Base-by-base conservation (phyloP, 2,113 vertebrate species). In the Seriola rivoliana region DNA sequence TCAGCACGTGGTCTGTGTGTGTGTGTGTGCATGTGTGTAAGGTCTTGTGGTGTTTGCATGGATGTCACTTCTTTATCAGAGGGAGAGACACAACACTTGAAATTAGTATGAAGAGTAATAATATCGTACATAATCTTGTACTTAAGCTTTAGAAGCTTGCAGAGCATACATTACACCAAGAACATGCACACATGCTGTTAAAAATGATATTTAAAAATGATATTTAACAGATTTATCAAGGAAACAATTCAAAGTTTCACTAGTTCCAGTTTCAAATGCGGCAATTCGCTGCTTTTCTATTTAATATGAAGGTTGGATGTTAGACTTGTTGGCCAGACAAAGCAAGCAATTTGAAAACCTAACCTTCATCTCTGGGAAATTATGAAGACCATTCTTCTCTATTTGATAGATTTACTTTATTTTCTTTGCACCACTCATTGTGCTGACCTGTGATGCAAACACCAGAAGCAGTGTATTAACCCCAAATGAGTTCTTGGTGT, bases 1-100 rank as follows among this genome's bases (percentile, higher is more conserved):
- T 48, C 64, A 17, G 79, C 81, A 85, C 76, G 44, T 57, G 59
- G 48, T 73, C 25, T 75, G 44, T 4, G 52, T 59, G 54, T 58
- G 71, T 44, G 50, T 58, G 71, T 44, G 50, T 25, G 17, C 13
- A 48, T 76, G 36, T 67, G 63, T 57, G 50, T 54, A 54, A 55
- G 34, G 48, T 71, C 52, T 67, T 55, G 7, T 63, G 17, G 10
- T 82, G 40, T 87, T 81, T 80, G 57, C 62, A 11, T 23, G 1
- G 13, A 70, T 82, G 81, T 70, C 57, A 58, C 63, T 68, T 58
- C 25, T 74, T 82, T 21, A 64, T 78, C 21, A 48, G n/a, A 54
- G 36, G 32, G 52, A 44, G 44, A 58, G 58, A 75, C 76, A 74
- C 32, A 66, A 72, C 60, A 76, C 8, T 54, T 19, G 5, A 46